A percentile compares a stretch with the other conserved stretches of the same genome.
Conservation (phyloP, 2,888 invertebrate species). For the Morpho deidamia region DNA sequence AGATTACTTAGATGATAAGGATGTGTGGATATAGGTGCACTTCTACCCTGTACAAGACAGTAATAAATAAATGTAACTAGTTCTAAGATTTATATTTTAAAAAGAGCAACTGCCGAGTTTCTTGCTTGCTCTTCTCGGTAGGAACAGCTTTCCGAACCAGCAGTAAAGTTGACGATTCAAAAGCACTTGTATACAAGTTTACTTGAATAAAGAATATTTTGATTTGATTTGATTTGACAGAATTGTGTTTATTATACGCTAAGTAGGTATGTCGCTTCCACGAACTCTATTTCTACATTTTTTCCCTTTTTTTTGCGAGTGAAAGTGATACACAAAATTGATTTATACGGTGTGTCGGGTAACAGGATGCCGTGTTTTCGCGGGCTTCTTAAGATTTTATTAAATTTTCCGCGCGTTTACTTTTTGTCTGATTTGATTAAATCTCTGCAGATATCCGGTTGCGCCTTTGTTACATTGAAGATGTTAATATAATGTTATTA, state of each 20-base stretch:
- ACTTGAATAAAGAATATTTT: too few relatives aligned
- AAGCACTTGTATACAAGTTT: too few relatives aligned
- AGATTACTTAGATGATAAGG: too few relatives aligned
- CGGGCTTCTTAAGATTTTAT: constrained; percentile 32
- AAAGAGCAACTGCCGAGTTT: too few relatives aligned
- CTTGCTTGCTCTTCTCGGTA: too few relatives aligned
- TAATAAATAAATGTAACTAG: too few relatives aligned
- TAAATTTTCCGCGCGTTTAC: constrained; percentile 28
- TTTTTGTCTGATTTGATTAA: constrained; percentile 26
- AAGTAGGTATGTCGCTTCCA: constrained; percentile 16
- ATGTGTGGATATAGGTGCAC: too few relatives aligned
- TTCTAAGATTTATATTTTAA: too few relatives aligned
- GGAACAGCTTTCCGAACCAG: too few relatives aligned
- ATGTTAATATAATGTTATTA: background rate
- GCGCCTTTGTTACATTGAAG: background rate
- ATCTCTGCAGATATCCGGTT: constrained; percentile 14
- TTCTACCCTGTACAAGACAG: too few relatives aligned
- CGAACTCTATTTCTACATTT: constrained; percentile 17
- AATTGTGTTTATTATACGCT: background rate
- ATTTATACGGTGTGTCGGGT: constrained; percentile 26
- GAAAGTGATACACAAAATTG: constrained; percentile 50
- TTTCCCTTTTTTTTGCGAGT: constrained; percentile 37
- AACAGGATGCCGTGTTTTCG: constrained; percentile 23
- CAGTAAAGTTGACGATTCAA: too few relatives aligned
- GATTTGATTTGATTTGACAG: too few relatives aligned